Evolutionary conservation across 37 sponge, comb jelly and placozoan genomes (phyloP), one percentile per base, ranked within the genome.

Genomic region (Theonella swinhoei): DNA sequence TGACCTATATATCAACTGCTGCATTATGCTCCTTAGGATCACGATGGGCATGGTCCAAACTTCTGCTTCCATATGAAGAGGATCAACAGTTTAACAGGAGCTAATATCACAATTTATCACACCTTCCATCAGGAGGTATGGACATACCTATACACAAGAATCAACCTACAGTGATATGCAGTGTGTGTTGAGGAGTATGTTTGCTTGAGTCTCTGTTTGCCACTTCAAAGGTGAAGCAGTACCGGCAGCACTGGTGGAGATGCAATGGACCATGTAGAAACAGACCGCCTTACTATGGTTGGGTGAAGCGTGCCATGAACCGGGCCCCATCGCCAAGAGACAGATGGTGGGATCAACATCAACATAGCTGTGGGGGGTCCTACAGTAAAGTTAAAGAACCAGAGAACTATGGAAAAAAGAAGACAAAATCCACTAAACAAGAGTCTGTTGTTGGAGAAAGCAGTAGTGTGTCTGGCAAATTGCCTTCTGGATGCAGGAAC

Each of bases 201-300:
- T n/a, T n/a, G n/a, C n/a, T n/a, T n/a, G n/a, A n/a, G n/a, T n/a
- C n/a, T n/a, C n/a, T n/a, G n/a, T n/a, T n/a, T n/a, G n/a, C n/a
- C n/a, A n/a, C n/a, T n/a, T n/a, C n/a, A 1, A 63, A 92, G 93
- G 94, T 96, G 37, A 76, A 60, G 8, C 70, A 72, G 68, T 93
- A 85, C 60, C 36, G 91, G 39, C 94, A 95, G 75, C 99, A 99
- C 76, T 97, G 98, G 99, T 99, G 99, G 99, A 87, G 85, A 64
- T 99, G 99, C 70, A 78, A 81, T 66, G 99, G 99, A 19, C 91
- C 94, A 0, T 99, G 99, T 88, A 81, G 84, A 30, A 25, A 81
- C 66, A 76, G 95, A 40, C 90, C 91, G 22, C 99, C 99, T 0
- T 96, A 80, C 67, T 92, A 75, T 75, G 99, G 99, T 0, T 75